Evolutionary conservation across 2,888 invertebrate genomes (phyloP), one percentile per base, ranked within the genome.

Genomic region (Euplexia lucipara): DNA sequence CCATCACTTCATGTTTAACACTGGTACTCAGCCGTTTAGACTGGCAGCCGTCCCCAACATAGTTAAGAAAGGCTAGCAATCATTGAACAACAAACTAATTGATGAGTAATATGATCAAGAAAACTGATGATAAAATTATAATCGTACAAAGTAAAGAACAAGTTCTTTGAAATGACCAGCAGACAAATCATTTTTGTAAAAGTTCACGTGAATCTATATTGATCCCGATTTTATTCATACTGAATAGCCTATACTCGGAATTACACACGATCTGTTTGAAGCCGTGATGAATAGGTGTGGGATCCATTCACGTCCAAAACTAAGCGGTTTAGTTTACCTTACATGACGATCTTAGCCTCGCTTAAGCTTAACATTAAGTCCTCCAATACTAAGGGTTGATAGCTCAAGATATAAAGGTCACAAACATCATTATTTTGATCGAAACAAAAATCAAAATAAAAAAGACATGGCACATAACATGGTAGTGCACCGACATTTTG

Each of bases 111-210:
- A 10, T 14, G 12, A 9, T 52, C 22, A 16, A 30, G 12, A 32
- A 10, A 56, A 3, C 12, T 39, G 3, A 2, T 16, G 7, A 16
- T 4, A 45, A 20, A 35, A 6, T 22, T 26, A 26, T 0, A n/a
- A 62, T 9, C 18, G 6, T 14, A 41, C 26, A 32, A 37, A 34
- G 10, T 20, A 10, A 20, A 34, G 4, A 66, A 2, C 3, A 66
- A 30, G 20, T 42, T 41, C 42, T 70, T 35, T 60, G 47, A 30
- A 8, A n/a, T 8, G n/a, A 4, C 8, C 8, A n/a, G 4, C 5
- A 41, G 20, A 71, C 14, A 72, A 68, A 68, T 52, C 60, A 63
- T 47, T 63, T 71, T 41, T 10, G 45, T 41, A 35, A 51, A 35
- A n/a, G n/a, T n/a, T n/a, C 64, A 72, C n/a, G n/a, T 2, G n/a